Evolutionary conservation across 2,797 vertebrate genomes (phyloP), one percentile per base, ranked within the genome.

Genomic region (Moxostoma hubbsi): DNA sequence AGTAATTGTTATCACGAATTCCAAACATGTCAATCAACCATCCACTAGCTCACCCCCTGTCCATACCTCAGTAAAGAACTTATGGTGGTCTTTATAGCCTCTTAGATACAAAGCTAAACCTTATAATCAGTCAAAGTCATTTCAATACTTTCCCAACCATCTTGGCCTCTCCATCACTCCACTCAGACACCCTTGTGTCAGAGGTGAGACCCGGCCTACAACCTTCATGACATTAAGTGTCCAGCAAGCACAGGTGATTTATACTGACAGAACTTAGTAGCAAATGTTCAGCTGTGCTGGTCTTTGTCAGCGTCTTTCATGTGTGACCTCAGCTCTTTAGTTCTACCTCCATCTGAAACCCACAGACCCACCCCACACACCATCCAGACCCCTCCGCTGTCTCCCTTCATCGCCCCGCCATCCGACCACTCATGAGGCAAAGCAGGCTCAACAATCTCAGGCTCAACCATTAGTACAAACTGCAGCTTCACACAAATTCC

Each of bases 401-500:
- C 67, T 84, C 80, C 51, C 66, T 36, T 72, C 77, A 24, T 47
- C 71, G 67, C 59, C 57, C 79, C 67, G 62, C 66, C 61, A 53
- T 45, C n/a, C 61, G 15, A 66, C 78, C 69, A 73, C 75, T 65
- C 85, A 68, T 84, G 81, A 85, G 79, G 66, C 58, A 77, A 79
- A 55, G 46, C 75, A 83, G 54, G 68, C 82, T 79, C 66, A 76
- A 78, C 59, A 24, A 68, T 61, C 47, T 47, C 47, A 69, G 36
- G 9, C 13, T 66, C n/a, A 24, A 63, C 77, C 75, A 75, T 61
- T 76, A 65, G 69, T 50, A 51, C 59, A 84, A 84, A 83, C 55
- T 80, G 66, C 66, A 68, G 24, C 61, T 84, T 81, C 76, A 84
- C 62, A 77, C 81, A 81, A 79, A 83, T 83, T 85, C 75, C 79